Percentiles rank a stretch among this genome's conserved stretches.
These are phyloP conservation scores for Drosophila repleta DNA, from an alignment of 1,140 invertebrate species.

Conservation along the genomic window DNA sequence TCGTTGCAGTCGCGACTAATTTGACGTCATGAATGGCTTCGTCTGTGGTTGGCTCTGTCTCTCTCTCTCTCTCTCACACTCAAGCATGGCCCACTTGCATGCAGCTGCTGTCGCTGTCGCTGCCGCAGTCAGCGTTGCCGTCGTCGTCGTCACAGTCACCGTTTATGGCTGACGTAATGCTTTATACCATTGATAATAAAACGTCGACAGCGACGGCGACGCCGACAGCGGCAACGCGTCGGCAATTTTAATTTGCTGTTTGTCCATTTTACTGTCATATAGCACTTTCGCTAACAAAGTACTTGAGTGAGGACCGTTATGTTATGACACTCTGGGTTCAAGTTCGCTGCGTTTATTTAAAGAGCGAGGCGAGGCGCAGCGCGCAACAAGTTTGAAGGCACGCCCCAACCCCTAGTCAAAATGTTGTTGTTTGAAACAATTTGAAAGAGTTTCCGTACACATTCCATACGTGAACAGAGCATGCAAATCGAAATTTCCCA, in stretches of 20 bases:
- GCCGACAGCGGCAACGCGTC: slow-evolving; percentile 15
- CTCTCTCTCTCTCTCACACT: neutral
- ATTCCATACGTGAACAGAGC: slow-evolving; percentile 14
- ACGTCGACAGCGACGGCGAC: slow-evolving; percentile 1
- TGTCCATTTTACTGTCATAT: slow-evolving; percentile 31
- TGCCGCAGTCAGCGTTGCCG: slow-evolving; percentile 13
- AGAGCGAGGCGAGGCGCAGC: neutral
- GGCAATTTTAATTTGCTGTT: slow-evolving; percentile 34
- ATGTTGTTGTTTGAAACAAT: slow-evolving; percentile 24
- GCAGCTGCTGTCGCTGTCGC: slow-evolving; percentile 7
- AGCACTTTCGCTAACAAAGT: slow-evolving; percentile 49
- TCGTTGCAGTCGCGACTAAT: slow-evolving; percentile 21
- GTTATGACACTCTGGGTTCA: slow-evolving; percentile 36
- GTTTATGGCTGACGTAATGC: slow-evolving; percentile 39
- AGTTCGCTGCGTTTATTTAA: slow-evolving; percentile 39
- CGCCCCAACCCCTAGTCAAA: slow-evolving; percentile 7
- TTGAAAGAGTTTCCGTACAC: slow-evolving; percentile 1
- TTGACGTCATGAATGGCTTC: slow-evolving; percentile 10
- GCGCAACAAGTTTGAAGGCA: slow-evolving; percentile 25
- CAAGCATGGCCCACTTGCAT: slow-evolving; percentile 44
- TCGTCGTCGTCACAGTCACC: slow-evolving; percentile 7
- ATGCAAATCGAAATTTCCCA: slow-evolving; percentile 36
- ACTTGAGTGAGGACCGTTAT: slow-evolving; percentile 11
- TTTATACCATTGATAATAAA: slow-evolving; percentile 12
- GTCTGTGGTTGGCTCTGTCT: slow-evolving; percentile 11